phyloP scores from a whole-genome alignment of 2,113 vertebrate genomes.

The Todiramphus chloris region DNA sequence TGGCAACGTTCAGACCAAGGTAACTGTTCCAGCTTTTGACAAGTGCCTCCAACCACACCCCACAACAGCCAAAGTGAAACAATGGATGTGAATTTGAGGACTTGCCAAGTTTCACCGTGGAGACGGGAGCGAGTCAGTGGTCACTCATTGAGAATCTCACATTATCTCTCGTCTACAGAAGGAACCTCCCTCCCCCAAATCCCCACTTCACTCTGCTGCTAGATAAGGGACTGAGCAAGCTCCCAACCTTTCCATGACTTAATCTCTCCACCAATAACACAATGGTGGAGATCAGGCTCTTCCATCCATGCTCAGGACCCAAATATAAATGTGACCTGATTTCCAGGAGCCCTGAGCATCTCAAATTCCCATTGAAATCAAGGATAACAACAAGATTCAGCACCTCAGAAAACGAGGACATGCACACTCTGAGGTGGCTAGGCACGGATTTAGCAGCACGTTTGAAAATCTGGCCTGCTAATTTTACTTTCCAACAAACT shows the following conservation, averaged over 20 bases:
- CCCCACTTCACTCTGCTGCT: neutral
- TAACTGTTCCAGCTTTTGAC: neutral
- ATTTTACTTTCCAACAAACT: constrained; percentile 60
- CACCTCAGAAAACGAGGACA: constrained; percentile 40
- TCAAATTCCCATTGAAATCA: constrained; percentile 38
- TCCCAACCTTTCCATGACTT: neutral
- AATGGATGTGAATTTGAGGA: neutral
- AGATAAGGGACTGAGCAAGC: neutral
- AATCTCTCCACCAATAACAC: neutral
- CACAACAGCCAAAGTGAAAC: neutral
- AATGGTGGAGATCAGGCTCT: neutral
- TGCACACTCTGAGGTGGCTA: constrained; percentile 11
- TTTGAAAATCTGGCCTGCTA: constrained; percentile 55
- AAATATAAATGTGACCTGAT: constrained; percentile 35
- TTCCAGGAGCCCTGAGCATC: constrained; percentile 4
- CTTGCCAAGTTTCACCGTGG: neutral
- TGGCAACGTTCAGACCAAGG: neutral
- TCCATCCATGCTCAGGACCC: neutral
- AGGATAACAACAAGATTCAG: constrained; percentile 40
- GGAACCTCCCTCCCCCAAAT: neutral
- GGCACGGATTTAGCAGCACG: constrained; percentile 1
- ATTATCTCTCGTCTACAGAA: rapidly evolving
- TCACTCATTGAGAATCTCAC: neutral
- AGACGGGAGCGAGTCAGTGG: neutral
- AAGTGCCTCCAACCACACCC: neutral